Evolutionary conservation across 2,888 invertebrate species (phyloP), one percentile per base, ranked within the genome.

Genomic region (Agonopterix subpropinquella): DNA sequence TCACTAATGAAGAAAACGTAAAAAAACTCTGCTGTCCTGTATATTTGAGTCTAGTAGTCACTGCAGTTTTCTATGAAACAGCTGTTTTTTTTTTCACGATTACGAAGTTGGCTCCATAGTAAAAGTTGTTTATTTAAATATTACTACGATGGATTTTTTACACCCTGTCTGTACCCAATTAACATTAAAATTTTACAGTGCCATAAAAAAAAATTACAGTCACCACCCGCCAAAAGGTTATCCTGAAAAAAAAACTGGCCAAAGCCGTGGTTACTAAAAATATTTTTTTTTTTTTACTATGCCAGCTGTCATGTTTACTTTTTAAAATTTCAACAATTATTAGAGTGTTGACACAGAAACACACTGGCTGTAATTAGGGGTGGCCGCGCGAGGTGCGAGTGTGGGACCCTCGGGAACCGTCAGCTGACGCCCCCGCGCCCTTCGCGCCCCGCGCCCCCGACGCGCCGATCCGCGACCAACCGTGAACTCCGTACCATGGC

Each of bases 291-390:
- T 36, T 15, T 45, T 39, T 41, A 28, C 45, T 35, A 43, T 43
- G 47, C 48, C 48, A 49, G 57, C 50, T 55, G 51, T 55, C 49
- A 43, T 53, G 51, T 67, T 67, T 69, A 58, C 61, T 61, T 64
- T 62, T 58, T 58, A 59, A 54, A n/a, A n/a, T n/a, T n/a, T n/a
- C n/a, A n/a, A 57, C 54, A 49, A 47, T 58, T 58, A 47, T 58
- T 58, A 28, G 28, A 28, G 28, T 70, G 72, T 77, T 78, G 80
- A 79, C 79, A 81, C 73, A 78, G 74, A 79, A 79, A 80, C 74
- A 72, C 67, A 70, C 68, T 77, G 44, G 65, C 61, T 53, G 67
- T 77, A 77, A 81, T 82, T 75, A 80, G 66, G 76, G 77, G 74
- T 71, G 65, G 63, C 53, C 51, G 67, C 62, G 66, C 54, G 66